These are phyloP conservation scores for Triplophysa dalaica DNA, from an alignment of 2,113 vertebrate species.

Conservation along the genomic window DNA sequence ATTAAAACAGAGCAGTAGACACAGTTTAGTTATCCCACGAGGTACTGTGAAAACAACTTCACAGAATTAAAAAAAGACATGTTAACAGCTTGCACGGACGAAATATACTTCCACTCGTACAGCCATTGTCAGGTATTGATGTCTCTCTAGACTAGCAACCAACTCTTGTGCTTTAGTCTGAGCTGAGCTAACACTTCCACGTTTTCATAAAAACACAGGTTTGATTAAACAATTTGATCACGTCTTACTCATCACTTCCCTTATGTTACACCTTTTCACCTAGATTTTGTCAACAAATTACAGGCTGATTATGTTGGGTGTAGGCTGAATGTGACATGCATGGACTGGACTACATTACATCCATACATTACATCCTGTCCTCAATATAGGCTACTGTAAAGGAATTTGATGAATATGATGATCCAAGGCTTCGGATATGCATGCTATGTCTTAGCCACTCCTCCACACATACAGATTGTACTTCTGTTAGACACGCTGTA, in stretches of 20 bases:
- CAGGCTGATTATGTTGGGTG: not conserved
- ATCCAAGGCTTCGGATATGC: not conserved
- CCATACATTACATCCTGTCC: not conserved
- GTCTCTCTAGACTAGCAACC: not conserved
- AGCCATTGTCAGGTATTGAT: not conserved
- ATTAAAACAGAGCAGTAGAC: not conserved
- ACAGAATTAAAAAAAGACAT: not conserved
- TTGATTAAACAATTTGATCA: not conserved
- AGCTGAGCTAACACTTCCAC: not conserved
- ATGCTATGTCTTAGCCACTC: slow-evolving; percentile 12
- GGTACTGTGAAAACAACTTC: not conserved
- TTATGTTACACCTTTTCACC: not conserved
- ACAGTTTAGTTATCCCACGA: slow-evolving; percentile 6
- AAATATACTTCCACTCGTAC: not conserved
- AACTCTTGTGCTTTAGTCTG: not conserved
- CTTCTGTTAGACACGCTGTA: no score
- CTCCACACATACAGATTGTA: not conserved
- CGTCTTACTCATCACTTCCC: no score
- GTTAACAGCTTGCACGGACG: not conserved
- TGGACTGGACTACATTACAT: not conserved
- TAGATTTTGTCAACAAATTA: not conserved
- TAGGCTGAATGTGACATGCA: not conserved
- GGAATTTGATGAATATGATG: slow-evolving; percentile 27
- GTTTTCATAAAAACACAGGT: not conserved
- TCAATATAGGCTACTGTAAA: not conserved